Base-by-base conservation (phyloP, 2,888 invertebrate species). In the Pachymerium ferrugineum region DNA sequence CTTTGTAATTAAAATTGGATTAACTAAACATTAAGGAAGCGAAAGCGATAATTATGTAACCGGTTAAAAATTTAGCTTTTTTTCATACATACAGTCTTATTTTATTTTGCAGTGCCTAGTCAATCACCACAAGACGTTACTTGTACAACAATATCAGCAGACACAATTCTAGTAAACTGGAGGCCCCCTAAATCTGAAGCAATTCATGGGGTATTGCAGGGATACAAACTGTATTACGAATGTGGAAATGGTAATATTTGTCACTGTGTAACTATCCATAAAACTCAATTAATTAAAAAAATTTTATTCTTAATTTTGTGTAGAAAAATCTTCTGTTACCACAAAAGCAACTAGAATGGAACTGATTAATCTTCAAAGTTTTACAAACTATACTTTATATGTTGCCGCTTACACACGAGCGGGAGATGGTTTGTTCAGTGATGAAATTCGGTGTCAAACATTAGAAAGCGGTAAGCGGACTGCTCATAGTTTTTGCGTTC, bases 191-290 rank as follows among this genome's bases (percentile, higher is more conserved):
- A 83, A 0, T 77, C 81, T 22, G 79, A 80, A 73, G 80, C 82
- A 0, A 80, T 83, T 8, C 82, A 85, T 77, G 86, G 86, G 2
- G 80, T 84, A 31, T 81, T 86, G 30, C 83, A 83, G 80, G 92
- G 92, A 6, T 93, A 92, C 84, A 91, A 91, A 82, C 85, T 92
- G 72, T 85, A 90, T 38, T 91, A 91, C 82, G 80, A 81, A 71
- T 80, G 80, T 10, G 80, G 81, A 67, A 78, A 74, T 22, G 77
- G 77, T 77, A 74, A 72, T 70, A 69, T 78, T 25, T 28, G n/a
- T n/a, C n/a, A n/a, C n/a, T n/a, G n/a, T n/a, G n/a, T n/a, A n/a
- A n/a, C n/a, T n/a, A n/a, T n/a, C n/a, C n/a, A n/a, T n/a, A n/a
- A n/a, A n/a, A n/a, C n/a, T n/a, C 8, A 31, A 19, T 19, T 25